Evolutionary conservation across 2,888 invertebrate species (phyloP).

Genomic region (Cryptus viduatorius): DNA sequence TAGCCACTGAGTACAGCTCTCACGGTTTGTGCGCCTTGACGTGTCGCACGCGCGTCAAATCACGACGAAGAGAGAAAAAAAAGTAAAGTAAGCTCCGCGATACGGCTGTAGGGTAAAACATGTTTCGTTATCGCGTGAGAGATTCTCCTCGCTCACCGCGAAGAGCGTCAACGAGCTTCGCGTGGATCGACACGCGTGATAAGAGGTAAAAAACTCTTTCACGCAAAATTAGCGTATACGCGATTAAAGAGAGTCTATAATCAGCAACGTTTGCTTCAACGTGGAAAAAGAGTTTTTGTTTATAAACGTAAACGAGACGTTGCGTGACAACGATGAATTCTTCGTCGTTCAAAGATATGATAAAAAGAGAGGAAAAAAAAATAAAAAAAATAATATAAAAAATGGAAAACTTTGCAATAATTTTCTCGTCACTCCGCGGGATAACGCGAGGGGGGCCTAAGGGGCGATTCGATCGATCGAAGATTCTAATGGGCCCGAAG

Average conservation of each 20-base stretch:
- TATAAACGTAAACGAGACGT: conserved; percentile 35
- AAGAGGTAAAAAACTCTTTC: conserved; percentile 51
- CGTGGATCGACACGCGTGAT: conserved; percentile 57
- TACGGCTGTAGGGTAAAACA: conserved; percentile 44
- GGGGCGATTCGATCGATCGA: conserved; percentile 22
- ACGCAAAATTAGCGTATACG: conserved; percentile 61
- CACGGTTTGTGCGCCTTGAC: conserved; percentile 64
- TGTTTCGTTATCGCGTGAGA: conserved; percentile 65
- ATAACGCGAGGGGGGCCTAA: not conserved
- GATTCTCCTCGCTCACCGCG: conserved; percentile 34
- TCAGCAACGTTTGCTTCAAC: conserved; percentile 8
- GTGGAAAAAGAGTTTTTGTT: conserved; percentile 27
- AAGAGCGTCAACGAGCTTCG: conserved; percentile 48
- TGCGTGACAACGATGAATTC: conserved; percentile 34
- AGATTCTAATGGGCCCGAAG: conserved; percentile 41
- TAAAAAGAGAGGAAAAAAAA: not conserved
- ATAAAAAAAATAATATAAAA: not conserved
- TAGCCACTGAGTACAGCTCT: not conserved
- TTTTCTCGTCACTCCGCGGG: conserved; percentile 35
- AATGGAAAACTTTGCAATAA: conserved; percentile 30
- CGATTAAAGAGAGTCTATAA: conserved; percentile 57
- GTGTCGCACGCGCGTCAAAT: conserved; percentile 77
- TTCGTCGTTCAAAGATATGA: not conserved
- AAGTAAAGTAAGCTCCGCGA: conserved; percentile 52
- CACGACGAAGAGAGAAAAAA: conserved; percentile 52